These are phyloP conservation scores for Laspeyria flexula DNA, from an alignment of 2,888 invertebrate species.

Conservation along the genomic window DNA sequence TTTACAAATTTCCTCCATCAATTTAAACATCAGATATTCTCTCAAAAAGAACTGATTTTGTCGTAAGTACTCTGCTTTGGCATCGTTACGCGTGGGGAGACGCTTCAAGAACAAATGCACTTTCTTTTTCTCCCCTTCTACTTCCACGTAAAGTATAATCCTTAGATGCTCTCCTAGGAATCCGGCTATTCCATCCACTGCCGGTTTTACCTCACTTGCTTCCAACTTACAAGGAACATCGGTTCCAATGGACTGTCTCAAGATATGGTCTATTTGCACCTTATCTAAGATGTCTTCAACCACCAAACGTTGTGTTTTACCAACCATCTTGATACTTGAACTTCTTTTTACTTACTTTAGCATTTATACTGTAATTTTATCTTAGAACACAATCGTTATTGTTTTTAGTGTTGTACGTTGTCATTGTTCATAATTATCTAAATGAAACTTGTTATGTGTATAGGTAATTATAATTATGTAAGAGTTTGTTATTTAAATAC, in stretches of 20 bases:
- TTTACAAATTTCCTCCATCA: constrained; percentile 58
- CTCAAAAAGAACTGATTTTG: constrained; percentile 57
- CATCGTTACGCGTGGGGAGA: constrained; percentile 59
- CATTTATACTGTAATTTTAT: neutral
- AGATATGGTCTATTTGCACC: constrained; percentile 51
- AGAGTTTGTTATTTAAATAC: too few species aligned
- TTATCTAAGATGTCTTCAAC: constrained; percentile 52
- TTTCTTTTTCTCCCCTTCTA: constrained; percentile 27
- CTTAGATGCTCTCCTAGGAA: constrained; percentile 71
- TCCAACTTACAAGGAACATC: constrained; percentile 38
- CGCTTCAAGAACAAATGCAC: constrained; percentile 66
- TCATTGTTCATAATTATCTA: too few species aligned
- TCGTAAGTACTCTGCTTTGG: constrained; percentile 65
- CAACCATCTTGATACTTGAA: constrained; percentile 41
- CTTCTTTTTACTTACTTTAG: neutral
- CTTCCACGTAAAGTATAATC: constrained; percentile 48
- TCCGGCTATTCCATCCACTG: constrained; percentile 61
- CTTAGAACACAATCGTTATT: neutral
- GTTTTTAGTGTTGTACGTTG: too few species aligned
- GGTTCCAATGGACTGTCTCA: constrained; percentile 37
- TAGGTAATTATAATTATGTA: too few species aligned
- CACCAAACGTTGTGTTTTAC: constrained; percentile 17
- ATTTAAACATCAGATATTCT: constrained; percentile 61
- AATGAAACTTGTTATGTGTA: too few species aligned
- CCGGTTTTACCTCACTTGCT: constrained; percentile 48